Base-by-base conservation (phyloP, 1,140 invertebrate species). In the Glossosoma conforme region DNA sequence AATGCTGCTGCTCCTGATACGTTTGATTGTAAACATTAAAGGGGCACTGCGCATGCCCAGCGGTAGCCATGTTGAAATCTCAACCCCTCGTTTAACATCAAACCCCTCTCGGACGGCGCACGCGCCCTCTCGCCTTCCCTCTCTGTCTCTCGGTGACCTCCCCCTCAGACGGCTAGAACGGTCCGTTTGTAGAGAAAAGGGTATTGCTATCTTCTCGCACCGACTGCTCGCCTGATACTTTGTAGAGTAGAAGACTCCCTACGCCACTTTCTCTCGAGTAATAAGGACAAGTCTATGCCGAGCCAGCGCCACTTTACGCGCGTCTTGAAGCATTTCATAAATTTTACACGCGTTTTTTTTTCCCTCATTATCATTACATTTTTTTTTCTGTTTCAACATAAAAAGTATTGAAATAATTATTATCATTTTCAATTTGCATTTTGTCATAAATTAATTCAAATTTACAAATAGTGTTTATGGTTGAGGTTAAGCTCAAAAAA, bases 171-270 rank as follows among this genome's bases (percentile, higher is more conserved):
- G 24, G n/a, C 24, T 8, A 28, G n/a, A 8, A 28, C n/a, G 24
- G 6, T 28, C 6, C 24, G 24, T 28, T 1, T 35, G 18, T 20
- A 10, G 20, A 14, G 8, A 9, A 17, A 33, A 51, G 48, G 47
- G 48, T 32, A 37, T 17, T 17, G 3, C 15, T 19, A 51, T 15
- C 48, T 37, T 18, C 17, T 36, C 2, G 9, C 30, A 11, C 1
- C 19, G 15, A 33, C 20, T 58, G 50, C 19, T 20, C 15, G n/a
- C 52, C 56, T 47, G 44, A 41, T 51, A 52, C 28, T 44, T 50
- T 54, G 56, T 54, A 54, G 52, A 58, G 52, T 44, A 47, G 36
- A 58, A 58, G 56, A 58, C 52, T 58, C 56, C 56, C 56, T 58
- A 45, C 52, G 56, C 56, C 52, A 54, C 51, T 58, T 58, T 58